phyloP scores from a whole-genome alignment of 2,797 vertebrate genomes.

The Mus caroli region DNA sequence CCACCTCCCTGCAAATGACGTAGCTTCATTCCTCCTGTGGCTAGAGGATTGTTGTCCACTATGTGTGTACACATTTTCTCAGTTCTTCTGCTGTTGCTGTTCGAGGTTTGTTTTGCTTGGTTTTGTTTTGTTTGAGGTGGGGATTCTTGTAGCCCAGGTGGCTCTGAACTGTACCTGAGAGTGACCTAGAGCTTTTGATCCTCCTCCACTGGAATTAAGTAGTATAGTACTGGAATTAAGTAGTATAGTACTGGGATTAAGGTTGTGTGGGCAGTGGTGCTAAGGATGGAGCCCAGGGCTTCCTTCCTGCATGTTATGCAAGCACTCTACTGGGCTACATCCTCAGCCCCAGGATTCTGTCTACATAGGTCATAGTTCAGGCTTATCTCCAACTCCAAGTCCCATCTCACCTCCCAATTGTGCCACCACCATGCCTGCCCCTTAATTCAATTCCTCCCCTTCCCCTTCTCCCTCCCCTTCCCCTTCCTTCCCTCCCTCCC shows the following conservation, averaged over 20 bases:
- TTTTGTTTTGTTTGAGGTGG: background rate
- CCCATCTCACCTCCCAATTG: background rate
- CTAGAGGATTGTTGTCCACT: background rate
- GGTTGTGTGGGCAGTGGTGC: background rate
- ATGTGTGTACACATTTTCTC: background rate
- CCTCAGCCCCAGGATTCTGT: background rate
- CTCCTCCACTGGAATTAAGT: background rate
- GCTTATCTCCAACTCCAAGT: background rate
- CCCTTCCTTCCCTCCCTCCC: background rate
- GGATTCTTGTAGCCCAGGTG: background rate
- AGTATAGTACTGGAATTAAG: background rate
- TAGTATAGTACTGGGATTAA: background rate
- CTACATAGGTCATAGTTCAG: background rate
- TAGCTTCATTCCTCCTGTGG: background rate
- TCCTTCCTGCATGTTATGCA: background rate
- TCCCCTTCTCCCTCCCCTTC: background rate
- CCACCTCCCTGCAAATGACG: background rate
- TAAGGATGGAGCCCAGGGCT: background rate
- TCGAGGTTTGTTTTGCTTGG: too few species aligned
- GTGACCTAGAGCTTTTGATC: background rate
- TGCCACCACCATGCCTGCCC: background rate
- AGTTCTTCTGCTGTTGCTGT: background rate
- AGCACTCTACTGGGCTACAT: too few species aligned
- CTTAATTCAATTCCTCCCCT: background rate
- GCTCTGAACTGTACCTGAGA: background rate